phyloP scores from a whole-genome alignment of 2,113 vertebrate genomes.

The Ammodytes dubius region DNA sequence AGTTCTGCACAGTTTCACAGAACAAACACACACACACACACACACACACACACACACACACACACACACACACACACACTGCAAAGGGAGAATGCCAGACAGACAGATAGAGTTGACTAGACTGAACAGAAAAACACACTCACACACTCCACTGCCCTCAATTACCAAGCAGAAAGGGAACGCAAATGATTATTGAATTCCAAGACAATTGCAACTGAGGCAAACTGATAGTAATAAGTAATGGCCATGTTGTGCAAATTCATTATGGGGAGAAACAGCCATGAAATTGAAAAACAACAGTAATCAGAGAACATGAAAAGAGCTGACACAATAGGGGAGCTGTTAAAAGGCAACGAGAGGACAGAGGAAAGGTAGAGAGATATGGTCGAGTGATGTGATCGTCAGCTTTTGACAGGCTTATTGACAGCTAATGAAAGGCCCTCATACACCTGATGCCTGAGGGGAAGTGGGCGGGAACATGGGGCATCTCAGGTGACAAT shows the following conservation, averaged over 20 bases:
- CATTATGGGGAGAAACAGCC: constrained; percentile 68
- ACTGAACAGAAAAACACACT: constrained; percentile 51
- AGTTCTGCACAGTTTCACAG: constrained; percentile 25
- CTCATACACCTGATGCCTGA: constrained; percentile 62
- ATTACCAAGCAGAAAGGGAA: constrained; percentile 67
- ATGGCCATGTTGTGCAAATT: constrained; percentile 73
- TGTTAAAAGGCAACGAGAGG: constrained; percentile 38
- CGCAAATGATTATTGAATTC: constrained; percentile 74
- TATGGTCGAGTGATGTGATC: constrained; percentile 15
- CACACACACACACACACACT: constrained; percentile 18
- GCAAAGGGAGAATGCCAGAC: not conserved
- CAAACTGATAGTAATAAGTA: constrained; percentile 63
- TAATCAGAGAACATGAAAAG: constrained; percentile 54
- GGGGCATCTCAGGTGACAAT: constrained; percentile 61
- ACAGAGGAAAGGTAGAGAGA: not conserved
- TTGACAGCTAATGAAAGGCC: constrained; percentile 57
- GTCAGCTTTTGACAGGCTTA: constrained; percentile 15
- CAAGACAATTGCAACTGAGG: constrained; percentile 64
- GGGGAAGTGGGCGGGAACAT: constrained; percentile 47
- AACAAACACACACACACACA: not conserved
- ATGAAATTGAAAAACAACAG: constrained; percentile 76
- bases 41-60: constrained; percentile 24
- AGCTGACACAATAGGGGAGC: constrained; percentile 45
- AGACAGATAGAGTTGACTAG: constrained; percentile 37
- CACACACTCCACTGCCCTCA: constrained; percentile 66